Evolutionary conservation across 2,888 invertebrate species (phyloP).

Genomic region (Beris morrisii): DNA sequence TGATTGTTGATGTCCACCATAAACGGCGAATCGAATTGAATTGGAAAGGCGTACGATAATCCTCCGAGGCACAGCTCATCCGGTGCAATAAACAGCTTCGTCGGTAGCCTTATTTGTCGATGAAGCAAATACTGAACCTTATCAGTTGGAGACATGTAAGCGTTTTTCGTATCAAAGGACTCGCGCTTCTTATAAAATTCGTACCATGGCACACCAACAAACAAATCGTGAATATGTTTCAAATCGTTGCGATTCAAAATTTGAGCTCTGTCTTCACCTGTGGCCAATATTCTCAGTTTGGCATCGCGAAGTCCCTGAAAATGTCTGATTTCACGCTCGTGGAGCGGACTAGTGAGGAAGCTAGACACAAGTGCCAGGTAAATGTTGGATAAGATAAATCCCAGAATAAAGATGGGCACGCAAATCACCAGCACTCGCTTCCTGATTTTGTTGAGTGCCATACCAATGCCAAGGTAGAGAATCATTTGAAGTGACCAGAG

Average conservation of each 20-base stretch:
- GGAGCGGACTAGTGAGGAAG: slow-evolving; percentile 13
- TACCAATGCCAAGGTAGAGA: not conserved
- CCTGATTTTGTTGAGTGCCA: not conserved
- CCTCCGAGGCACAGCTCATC: slow-evolving; percentile 2
- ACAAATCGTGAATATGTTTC: slow-evolving; percentile 7
- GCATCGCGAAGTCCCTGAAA: slow-evolving; percentile 2
- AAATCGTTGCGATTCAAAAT: not conserved
- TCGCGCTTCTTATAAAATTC: slow-evolving; percentile 6
- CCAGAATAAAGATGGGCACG: slow-evolving; percentile 7
- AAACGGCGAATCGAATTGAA: slow-evolving; percentile 1
- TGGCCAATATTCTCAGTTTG: slow-evolving; percentile 10
- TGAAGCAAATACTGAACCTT: not conserved
- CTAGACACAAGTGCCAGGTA: slow-evolving; percentile 14
- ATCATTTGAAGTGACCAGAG: not conserved
- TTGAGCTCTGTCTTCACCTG: not conserved
- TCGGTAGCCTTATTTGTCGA: not conserved
- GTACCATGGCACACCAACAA: not conserved
- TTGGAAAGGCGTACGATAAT: not conserved
- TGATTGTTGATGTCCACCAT: not conserved
- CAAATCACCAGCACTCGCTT: not conserved
- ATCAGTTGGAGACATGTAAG: slow-evolving; percentile 6
- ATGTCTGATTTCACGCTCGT: not conserved
- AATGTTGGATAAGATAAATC: slow-evolving; percentile 2
- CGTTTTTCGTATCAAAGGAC: slow-evolving; percentile 6
- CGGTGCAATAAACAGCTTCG: not conserved